phyloP scores from a whole-genome alignment of 2,797 vertebrate genomes.

The Pangasius larnaudii region DNA sequence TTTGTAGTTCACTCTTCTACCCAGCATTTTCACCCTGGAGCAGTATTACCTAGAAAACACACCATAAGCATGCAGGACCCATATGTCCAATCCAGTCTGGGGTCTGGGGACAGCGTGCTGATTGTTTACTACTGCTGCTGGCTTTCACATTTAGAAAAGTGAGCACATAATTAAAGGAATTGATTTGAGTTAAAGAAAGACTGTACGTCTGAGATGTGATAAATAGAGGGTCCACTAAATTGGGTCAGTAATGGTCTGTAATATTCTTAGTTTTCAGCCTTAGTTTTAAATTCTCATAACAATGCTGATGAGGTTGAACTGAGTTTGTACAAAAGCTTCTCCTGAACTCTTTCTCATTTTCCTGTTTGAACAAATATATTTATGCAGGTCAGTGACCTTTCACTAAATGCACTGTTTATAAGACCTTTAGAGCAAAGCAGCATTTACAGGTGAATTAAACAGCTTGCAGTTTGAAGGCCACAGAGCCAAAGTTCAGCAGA shows the following conservation, averaged over 20 bases:
- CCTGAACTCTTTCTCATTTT: background rate
- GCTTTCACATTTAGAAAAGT: background rate
- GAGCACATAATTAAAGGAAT: background rate
- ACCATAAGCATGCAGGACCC: background rate
- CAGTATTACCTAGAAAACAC: background rate
- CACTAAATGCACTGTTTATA: background rate
- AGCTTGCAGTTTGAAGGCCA: background rate
- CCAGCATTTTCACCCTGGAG: background rate
- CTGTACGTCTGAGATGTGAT: background rate
- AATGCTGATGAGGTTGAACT: background rate
- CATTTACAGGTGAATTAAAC: constrained; percentile 5
- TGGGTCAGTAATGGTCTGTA: constrained; percentile 2
- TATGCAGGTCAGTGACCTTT: constrained; percentile 5
- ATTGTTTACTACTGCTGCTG: background rate
- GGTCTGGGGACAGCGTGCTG: background rate
- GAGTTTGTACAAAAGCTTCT: background rate
- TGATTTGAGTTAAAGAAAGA: background rate
- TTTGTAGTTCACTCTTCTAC: background rate
- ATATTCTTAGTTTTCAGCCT: background rate
- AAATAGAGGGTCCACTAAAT: background rate
- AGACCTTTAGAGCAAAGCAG: background rate
- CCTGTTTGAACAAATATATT: background rate
- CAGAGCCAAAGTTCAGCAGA: background rate
- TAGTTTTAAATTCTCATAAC: constrained; percentile 2
- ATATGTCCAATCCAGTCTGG: too few species aligned